phyloP scores from a whole-genome alignment of 30 jellyfish, hydroid and myxozoan genomes.

The Morbakka virulenta region DNA sequence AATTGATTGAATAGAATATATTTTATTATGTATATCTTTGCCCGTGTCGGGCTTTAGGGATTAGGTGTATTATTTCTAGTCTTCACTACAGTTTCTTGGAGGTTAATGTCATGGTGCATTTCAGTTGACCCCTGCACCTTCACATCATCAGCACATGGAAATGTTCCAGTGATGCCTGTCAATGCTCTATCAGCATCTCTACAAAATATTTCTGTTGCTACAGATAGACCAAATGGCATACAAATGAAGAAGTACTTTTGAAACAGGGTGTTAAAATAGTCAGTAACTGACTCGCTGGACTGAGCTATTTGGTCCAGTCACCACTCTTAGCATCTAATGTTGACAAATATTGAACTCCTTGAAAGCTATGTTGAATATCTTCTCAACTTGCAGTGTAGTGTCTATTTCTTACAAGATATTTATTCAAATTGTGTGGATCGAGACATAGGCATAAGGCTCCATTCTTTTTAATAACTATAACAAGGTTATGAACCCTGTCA shows the following conservation, averaged over 20 bases:
- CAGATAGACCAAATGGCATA: no score
- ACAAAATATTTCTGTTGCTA: no score
- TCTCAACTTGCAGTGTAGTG: slow-evolving; percentile 43
- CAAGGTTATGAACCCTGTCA: slow-evolving; percentile 36
- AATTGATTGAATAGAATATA: no score
- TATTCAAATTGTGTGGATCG: no score
- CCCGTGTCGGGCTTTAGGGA: no score
- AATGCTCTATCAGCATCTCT: no score
- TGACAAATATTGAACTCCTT: no score
- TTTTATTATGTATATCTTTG: no score
- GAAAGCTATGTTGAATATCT: slow-evolving; percentile 37
- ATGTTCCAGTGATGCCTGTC: slow-evolving; percentile 33
- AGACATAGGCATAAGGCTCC: no score
- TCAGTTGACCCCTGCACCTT: slow-evolving; percentile 39
- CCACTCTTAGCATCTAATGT: slow-evolving; percentile 26
- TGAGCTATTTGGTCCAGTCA: slow-evolving; percentile 22
- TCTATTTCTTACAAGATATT: no score
- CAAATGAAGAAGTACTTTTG: slow-evolving; percentile 20
- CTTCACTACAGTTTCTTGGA: slow-evolving; percentile 39
- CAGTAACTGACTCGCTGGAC: slow-evolving; percentile 23
- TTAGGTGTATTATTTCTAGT: no score
- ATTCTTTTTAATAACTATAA: slow-evolving; percentile 5
- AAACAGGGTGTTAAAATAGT: slow-evolving; percentile 32
- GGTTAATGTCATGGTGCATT: slow-evolving; percentile 23
- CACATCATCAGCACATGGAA: slow-evolving; percentile 40